phyloP scores from a whole-genome alignment of 2,888 invertebrate species.

The Cistogaster globosa region DNA sequence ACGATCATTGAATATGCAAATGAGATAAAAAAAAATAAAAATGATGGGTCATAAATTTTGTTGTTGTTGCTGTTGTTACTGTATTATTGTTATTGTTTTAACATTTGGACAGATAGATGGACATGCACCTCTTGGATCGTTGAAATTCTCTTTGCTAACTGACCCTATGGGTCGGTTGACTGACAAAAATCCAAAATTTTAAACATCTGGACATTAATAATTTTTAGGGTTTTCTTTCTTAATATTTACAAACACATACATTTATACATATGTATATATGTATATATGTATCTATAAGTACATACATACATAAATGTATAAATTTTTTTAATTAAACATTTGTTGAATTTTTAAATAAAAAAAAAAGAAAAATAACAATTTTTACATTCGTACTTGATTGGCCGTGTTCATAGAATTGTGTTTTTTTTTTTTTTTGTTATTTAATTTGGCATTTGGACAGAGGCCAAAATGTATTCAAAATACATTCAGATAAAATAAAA shows the following conservation, averaged over 20 bases:
- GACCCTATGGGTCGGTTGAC: constrained; percentile 46
- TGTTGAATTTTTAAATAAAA: background rate
- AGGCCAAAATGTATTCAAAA: constrained; percentile 53
- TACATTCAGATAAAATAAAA: constrained; percentile 30
- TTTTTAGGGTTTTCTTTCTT: constrained; percentile 16
- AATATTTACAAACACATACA: background rate
- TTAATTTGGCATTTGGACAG: constrained; percentile 29
- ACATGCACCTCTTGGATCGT: background rate
- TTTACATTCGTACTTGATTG: background rate
- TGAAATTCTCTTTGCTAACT: constrained; percentile 12
- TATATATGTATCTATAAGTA: no score
- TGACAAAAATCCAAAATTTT: background rate
- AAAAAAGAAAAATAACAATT: constrained; percentile 3
- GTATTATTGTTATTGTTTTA: background rate
- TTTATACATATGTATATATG: no score
- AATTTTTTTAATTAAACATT: constrained; percentile 31
- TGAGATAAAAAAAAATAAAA: constrained; percentile 41
- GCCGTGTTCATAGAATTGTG: background rate
- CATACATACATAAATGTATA: no score
- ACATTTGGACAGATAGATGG: constrained; percentile 28
- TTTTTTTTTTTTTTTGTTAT: no score
- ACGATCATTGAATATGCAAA: constrained; percentile 65
- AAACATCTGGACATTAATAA: constrained; percentile 43
- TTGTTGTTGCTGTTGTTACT: background rate
- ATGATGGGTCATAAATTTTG: constrained; percentile 64